Percentiles rank a stretch among this genome's conserved stretches.
These are phyloP conservation scores for Psittacula derbiana DNA, from an alignment of 2,797 vertebrate genomes.

Conservation along the genomic window DNA sequence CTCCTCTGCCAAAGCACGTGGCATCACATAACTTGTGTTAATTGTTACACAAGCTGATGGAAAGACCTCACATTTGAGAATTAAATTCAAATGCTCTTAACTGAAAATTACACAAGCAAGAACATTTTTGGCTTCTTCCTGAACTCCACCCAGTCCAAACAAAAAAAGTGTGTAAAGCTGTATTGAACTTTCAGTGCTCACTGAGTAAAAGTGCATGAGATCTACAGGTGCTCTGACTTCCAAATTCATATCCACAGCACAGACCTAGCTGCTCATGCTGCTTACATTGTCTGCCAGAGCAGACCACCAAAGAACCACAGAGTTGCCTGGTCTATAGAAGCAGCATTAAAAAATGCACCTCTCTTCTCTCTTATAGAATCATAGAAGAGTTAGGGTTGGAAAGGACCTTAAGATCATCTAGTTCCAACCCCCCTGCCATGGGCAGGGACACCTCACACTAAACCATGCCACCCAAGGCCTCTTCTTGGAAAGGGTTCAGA, in stretches of 20 bases:
- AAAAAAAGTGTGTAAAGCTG: not conserved
- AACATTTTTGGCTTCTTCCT: not conserved
- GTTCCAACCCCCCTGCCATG: too few relatives aligned
- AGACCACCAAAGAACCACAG: not conserved
- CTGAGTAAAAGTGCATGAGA: not conserved
- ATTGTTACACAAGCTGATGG: not conserved
- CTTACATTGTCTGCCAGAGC: not conserved
- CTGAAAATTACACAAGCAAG: constrained; percentile 1
- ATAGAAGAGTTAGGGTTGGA: too few relatives aligned
- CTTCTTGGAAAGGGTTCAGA: not conserved
- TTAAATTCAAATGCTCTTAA: not conserved
- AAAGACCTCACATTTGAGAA: not conserved
- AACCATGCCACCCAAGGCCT: too few relatives aligned
- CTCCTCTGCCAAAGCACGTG: not conserved
- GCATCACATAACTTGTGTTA: not conserved
- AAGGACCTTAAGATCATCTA: too few relatives aligned
- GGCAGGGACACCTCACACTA: too few relatives aligned
- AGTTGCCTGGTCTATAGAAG: not conserved
- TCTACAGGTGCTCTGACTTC: not conserved
- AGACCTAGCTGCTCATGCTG: not conserved
- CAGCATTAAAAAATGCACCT: not conserved
- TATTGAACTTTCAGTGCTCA: not conserved
- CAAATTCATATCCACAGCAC: not conserved
- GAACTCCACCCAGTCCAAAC: not conserved
- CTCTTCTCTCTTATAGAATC: not conserved